Conservation (phyloP, 2,888 invertebrate genomes). For the Corbicula japonica region DNA sequence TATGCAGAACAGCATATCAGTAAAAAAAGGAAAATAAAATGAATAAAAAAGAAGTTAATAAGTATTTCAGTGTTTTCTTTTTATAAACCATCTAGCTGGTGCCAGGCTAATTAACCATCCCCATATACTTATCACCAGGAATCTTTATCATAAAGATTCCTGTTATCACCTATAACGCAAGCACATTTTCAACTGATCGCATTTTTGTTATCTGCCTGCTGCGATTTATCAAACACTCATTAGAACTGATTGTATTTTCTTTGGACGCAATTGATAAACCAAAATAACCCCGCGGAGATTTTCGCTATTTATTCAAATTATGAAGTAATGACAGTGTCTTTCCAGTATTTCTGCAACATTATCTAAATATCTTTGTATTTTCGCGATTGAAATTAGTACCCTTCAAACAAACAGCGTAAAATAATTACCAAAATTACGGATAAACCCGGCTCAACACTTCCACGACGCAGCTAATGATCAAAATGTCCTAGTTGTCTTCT, state of each 20-base stretch:
- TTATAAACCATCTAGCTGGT: no score
- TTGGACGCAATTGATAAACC: slow-evolving; percentile 40
- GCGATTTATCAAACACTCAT: no score
- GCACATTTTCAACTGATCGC: no score
- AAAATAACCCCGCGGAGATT: slow-evolving; percentile 30
- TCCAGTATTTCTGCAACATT: slow-evolving; percentile 64
- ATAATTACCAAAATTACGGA: slow-evolving; percentile 65
- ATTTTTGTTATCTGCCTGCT: no score
- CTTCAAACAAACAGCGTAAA: slow-evolving; percentile 35
- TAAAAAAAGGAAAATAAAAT: no score
- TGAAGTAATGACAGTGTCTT: slow-evolving; percentile 56
- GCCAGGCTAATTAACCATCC: no score
- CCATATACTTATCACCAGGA: no score
- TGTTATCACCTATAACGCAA: no score
- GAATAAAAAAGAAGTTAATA: no score
- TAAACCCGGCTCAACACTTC: slow-evolving; percentile 35
- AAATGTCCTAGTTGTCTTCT: slow-evolving; percentile 48
- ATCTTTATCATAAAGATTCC: no score
- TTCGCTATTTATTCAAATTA: slow-evolving; percentile 60
- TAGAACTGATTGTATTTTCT: slow-evolving; percentile 41
- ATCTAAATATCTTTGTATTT: slow-evolving; percentile 49
- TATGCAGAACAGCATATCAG: no score
- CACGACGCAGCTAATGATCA: slow-evolving; percentile 46
- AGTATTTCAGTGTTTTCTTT: no score
- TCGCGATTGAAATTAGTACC: slow-evolving; percentile 61